Percentiles rank a stretch among this genome's conserved stretches.
Evolutionary conservation across 2,113 vertebrate genomes (phyloP).

Genomic region (Osmerus eperlanus): DNA sequence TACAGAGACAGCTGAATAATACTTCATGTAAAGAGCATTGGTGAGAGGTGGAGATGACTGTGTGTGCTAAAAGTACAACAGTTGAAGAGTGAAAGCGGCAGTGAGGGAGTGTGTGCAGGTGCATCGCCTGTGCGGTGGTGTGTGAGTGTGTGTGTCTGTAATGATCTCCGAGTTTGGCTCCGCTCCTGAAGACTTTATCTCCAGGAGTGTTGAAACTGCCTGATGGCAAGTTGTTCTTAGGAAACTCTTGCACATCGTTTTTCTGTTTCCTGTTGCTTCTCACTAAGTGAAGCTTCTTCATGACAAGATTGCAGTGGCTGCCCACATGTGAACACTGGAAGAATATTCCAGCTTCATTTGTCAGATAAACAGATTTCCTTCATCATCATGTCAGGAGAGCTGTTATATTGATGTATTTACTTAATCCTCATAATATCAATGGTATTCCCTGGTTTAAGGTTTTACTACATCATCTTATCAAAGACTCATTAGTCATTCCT

Average conservation of each 20-base stretch:
- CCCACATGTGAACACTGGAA: conserved; percentile 20
- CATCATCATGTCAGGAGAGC: conserved; percentile 8
- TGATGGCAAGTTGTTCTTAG: conserved; percentile 73
- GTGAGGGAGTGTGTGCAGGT: conserved; percentile 38
- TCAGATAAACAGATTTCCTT: neutral
- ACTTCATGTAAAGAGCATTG: too few species aligned
- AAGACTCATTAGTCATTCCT: conserved; percentile 73
- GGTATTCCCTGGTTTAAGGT: conserved; percentile 63
- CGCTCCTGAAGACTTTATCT: conserved; percentile 75
- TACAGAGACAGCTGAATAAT: too few species aligned
- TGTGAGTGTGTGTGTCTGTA: conserved; percentile 26
- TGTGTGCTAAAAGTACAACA: conserved; percentile 2
- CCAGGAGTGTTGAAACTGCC: conserved; percentile 72
- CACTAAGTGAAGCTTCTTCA: conserved; percentile 14
- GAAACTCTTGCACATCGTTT: conserved; percentile 79
- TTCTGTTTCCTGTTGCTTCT: conserved; percentile 73
- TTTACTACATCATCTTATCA: conserved; percentile 59
- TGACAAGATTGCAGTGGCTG: neutral
- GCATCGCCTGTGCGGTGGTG: conserved; percentile 53
- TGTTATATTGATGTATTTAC: conserved; percentile 33
- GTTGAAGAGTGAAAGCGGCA: conserved; percentile 35
- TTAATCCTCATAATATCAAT: conserved; percentile 51
- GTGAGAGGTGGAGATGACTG: neutral
- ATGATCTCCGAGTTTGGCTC: conserved; percentile 46
- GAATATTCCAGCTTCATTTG: conserved; percentile 21